Evolutionary conservation across 2,797 vertebrate genomes (phyloP), one percentile per base, ranked within the genome.

Genomic region (Rhynchonycteris naso): DNA sequence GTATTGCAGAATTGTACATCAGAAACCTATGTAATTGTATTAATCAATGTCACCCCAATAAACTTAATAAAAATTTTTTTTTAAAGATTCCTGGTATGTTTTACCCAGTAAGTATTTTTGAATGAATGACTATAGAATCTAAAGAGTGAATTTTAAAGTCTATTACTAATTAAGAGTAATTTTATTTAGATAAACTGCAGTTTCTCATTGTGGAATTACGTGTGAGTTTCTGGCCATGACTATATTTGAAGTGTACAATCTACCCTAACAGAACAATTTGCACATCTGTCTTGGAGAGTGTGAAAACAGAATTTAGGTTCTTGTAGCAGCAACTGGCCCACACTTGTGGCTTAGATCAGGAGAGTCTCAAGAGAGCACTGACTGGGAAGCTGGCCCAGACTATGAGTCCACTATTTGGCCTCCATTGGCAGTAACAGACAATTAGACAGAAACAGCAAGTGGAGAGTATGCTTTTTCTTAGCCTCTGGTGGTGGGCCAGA

Each of bases 21-120:
- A 6, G 43, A 43, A 43, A 43, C 43, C 43, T 43, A 43, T 43
- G 8, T 43, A 4, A 43, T 43, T 43, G 5, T 43, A 43, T 43
- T 43, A 43, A 43, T 43, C 43, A 43, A 43, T 43, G 43, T 43
- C 43, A 43, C 43, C 43, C 43, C 43, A 43, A 43, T 43, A 43
- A 43, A 43, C 43, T 43, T 43, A 43, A 43, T 43, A 43, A n/a
- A 43, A 43, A 43, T 43, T 43, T 43, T 43, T 43, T 43, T 43
- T 43, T 43, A 43, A 43, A 24, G 21, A 9, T 69, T 75, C 28
- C 43, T 61, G 79, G 30, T 54, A 71, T 21, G 80, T 68, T 78
- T 52, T 82, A 28, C 68, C 66, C 35, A 91, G 35, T 80, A 95
- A 87, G 78, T 86, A 63, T 88, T 93, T 87, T 87, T 59, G 28